Conservation (phyloP, 2,888 invertebrate genomes). For the Acheta domesticus region DNA sequence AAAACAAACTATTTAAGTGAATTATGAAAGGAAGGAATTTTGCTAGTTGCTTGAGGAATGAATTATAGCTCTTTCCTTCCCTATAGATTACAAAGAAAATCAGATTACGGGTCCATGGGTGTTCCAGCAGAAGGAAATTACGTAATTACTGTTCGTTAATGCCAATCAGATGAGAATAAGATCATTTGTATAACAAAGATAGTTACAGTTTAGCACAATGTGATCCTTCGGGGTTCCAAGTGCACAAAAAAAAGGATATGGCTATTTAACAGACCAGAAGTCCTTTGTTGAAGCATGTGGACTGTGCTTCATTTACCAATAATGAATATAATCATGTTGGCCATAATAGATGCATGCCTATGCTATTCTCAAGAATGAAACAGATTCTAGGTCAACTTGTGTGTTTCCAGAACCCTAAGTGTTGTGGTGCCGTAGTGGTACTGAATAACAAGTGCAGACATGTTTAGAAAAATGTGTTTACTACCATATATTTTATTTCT, state of each 20-base stretch:
- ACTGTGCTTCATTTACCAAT: neutral
- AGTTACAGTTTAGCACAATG: neutral
- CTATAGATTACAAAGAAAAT: neutral
- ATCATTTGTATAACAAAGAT: neutral
- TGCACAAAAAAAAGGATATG: neutral
- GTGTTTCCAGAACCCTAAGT: slow-evolving; percentile 18
- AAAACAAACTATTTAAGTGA: slow-evolving; percentile 18
- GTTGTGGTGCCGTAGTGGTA: slow-evolving; percentile 18
- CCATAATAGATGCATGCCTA: neutral
- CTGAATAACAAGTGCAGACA: neutral
- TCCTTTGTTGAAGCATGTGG: neutral
- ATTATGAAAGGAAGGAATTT: slow-evolving; percentile 18
- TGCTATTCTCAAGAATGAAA: neutral
- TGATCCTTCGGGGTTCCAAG: neutral
- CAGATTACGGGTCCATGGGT: slow-evolving; percentile 18
- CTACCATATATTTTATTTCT: neutral
- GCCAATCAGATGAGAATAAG: neutral
- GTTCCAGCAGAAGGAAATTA: slow-evolving; percentile 12
- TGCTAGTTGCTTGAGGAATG: neutral
- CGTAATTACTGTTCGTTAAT: slow-evolving; percentile 2
- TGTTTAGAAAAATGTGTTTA: slow-evolving; percentile 5
- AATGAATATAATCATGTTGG: neutral
- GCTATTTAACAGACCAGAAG: no score
- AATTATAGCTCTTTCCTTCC: slow-evolving; percentile 1
- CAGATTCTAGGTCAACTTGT: neutral